phyloP scores from a whole-genome alignment of 2,888 invertebrate genomes.

The Neria commutata region DNA sequence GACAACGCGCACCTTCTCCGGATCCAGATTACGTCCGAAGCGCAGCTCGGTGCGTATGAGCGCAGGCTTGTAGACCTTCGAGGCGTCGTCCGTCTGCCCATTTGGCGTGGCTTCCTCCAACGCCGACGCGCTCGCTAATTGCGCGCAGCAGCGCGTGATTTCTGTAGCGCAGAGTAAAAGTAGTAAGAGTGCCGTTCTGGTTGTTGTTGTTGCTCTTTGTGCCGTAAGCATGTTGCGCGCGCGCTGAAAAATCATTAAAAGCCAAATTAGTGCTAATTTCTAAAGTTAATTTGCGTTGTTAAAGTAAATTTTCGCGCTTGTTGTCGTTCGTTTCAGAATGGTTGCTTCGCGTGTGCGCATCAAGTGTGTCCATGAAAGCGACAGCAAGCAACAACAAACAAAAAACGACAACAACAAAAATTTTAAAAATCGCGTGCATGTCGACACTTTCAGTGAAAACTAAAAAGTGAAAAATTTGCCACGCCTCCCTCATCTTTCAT shows the following conservation, averaged over 20 bases:
- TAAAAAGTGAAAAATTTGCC: no score
- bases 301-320: slow-evolving; percentile 12
- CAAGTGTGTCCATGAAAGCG: neutral
- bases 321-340: neutral
- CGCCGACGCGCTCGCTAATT: slow-evolving; percentile 14
- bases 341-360: neutral
- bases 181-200: slow-evolving; percentile 20
- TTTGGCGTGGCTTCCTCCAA: slow-evolving; percentile 1
- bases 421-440: no score
- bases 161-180: slow-evolving; percentile 18
- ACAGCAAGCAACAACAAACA: no score
- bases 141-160: slow-evolving; percentile 19
- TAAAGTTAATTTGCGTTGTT: slow-evolving; percentile 1
- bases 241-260: slow-evolving; percentile 34
- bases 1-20: slow-evolving; percentile 76
- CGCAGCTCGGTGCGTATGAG: slow-evolving; percentile 77
- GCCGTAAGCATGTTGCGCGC: slow-evolving; percentile 22
- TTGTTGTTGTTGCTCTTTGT: slow-evolving; percentile 11
- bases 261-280: slow-evolving; percentile 29
- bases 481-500: no score
- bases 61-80: slow-evolving; percentile 61
- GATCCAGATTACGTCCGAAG: slow-evolving; percentile 77
- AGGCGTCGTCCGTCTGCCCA: neutral
- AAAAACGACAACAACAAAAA: no score
- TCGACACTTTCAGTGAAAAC: no score